Evolutionary conservation across 2,113 vertebrate genomes (phyloP).

Genomic region (Trachemys scripta): DNA sequence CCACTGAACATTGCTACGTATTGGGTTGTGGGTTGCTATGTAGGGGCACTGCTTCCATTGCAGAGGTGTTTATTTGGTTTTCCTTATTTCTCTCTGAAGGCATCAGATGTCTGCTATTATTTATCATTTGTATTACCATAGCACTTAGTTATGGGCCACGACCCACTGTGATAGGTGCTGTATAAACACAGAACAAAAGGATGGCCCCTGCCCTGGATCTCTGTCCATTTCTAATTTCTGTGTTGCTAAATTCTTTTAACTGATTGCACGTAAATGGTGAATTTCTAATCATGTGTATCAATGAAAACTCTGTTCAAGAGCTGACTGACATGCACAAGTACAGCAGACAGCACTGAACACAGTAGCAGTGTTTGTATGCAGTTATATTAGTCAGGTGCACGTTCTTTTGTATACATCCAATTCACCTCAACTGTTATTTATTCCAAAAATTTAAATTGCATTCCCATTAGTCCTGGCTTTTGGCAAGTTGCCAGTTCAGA

Average conservation of each 20-base stretch:
- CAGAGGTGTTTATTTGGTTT: background rate
- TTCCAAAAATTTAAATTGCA: background rate
- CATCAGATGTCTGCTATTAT: background rate
- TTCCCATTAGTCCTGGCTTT: background rate
- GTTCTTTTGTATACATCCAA: background rate
- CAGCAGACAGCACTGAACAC: background rate
- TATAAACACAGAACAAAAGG: background rate
- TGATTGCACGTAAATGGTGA: rapidly evolving
- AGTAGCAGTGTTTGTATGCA: background rate
- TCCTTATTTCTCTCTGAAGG: background rate
- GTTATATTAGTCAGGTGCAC: background rate
- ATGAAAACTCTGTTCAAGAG: background rate
- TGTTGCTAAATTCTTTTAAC: background rate
- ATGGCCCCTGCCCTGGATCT: background rate
- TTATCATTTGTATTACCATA: background rate
- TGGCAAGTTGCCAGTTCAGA: background rate
- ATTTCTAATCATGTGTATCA: rapidly evolving
- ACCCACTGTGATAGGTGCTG: background rate
- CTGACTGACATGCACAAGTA: background rate
- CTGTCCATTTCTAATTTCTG: background rate
- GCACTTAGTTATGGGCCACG: background rate
- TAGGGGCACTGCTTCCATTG: background rate
- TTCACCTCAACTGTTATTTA: background rate
- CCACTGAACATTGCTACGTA: background rate
- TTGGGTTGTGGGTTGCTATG: background rate